Evolutionary conservation across 2,888 invertebrate species (phyloP).

Genomic region (Hetaerina titia): DNA sequence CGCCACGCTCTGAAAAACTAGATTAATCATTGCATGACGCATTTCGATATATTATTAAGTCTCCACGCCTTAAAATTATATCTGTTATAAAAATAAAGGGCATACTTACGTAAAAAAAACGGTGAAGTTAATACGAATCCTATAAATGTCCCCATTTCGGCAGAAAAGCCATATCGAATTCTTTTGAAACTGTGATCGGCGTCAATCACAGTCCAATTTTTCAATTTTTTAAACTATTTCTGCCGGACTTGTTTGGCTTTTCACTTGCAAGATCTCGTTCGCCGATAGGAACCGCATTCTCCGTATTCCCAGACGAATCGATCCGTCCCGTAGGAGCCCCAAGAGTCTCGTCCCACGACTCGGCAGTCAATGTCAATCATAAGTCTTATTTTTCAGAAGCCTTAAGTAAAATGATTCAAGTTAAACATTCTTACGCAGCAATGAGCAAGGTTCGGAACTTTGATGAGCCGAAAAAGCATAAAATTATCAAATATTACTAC

Average conservation of each 20-base stretch:
- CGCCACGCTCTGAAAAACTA: not conserved
- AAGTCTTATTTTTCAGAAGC: too few relatives aligned
- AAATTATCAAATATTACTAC: too few relatives aligned
- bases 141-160: not conserved
- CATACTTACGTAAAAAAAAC: not conserved
- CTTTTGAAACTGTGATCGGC: not conserved
- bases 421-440: too few relatives aligned
- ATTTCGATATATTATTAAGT: not conserved
- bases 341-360: not conserved
- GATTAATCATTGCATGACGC: not conserved
- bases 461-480: too few relatives aligned
- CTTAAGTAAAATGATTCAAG: too few relatives aligned
- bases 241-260: not conserved
- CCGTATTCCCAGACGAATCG: slow-evolving; percentile 11
- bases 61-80: not conserved
- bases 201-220: not conserved
- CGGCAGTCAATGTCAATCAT: not conserved
- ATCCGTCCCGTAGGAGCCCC: not conserved
- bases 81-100: not conserved
- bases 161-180: not conserved
- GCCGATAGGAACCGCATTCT: not conserved
- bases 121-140: not conserved
- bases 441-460: too few relatives aligned
- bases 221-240: not conserved
- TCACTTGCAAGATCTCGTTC: not conserved